Base-by-base conservation (phyloP, 2,113 vertebrate genomes). In the Seriola rivoliana region DNA sequence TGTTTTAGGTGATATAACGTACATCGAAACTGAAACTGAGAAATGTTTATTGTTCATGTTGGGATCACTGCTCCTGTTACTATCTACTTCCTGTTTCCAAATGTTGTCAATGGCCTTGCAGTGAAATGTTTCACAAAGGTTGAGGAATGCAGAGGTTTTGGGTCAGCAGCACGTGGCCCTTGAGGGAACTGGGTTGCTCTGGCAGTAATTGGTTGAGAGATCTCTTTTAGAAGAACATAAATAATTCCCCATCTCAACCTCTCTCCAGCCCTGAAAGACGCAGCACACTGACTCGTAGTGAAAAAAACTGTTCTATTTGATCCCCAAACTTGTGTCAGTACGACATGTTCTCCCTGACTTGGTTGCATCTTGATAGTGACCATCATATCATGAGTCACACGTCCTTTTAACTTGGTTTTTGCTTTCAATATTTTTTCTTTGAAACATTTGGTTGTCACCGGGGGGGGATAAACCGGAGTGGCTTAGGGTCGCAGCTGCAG, bases 211-310 rank as follows among this genome's bases (percentile, higher is more conserved):
- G 23, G 23, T 23, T 84, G 76, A 80, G 77, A 87, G 77, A 69
- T 69, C 63, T 77, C 81, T 87, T 77, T 80, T 81, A 76, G 72
- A 69, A 58, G 34, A 52, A 63, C 72, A 87, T 84, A 36, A 87
- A 87, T 87, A 81, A 84, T 87, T 87, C 81, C 84, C 32, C 57
- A 3, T 1, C 58, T 23, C 57, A 67, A 72, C 78, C 29, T 65
- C 40, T 38, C 72, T 76, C 78, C 57, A 62, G 77, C 68, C 40
- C 48, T 17, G 14, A 77, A 44, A 77, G 42, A 57, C 3, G 3
- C 36, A 59, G 78, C 60, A 85, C 65, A 76, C n/a, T 54, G 59
- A 75, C 82, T 84, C 17, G 40, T 55, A 55, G 46, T 59, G 19
- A 48, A 63, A 54, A 71, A 46, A 38, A 23, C 19, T 38, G 12